Conservation (phyloP, 2,113 vertebrate genomes). For the Nibea albiflora region DNA sequence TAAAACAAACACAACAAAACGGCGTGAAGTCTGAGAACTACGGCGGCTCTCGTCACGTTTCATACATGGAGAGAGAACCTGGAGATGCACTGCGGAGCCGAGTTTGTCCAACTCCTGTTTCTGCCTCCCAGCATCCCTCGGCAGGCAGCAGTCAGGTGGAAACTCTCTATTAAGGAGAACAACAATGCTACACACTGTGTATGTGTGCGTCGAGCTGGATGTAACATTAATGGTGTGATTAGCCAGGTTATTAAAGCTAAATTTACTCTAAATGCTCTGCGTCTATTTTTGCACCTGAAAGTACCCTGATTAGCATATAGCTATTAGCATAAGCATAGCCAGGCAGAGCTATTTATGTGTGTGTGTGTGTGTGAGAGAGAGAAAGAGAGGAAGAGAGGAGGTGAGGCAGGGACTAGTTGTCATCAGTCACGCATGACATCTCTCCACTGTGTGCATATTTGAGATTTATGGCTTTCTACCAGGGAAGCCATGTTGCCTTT, state of each 20-base stretch:
- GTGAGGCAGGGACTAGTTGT: conserved; percentile 36
- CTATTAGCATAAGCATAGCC: conserved; percentile 64
- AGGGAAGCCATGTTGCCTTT: conserved; percentile 53
- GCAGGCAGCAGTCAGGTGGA: conserved; percentile 66
- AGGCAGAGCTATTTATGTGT: conserved; percentile 37
- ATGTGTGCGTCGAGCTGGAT: conserved; percentile 32
- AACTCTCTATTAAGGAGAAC: conserved; percentile 59
- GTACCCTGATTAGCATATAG: conserved; percentile 64
- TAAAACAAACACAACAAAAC: conserved; percentile 81
- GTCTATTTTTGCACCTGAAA: conserved; percentile 72
- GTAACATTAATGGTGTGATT: conserved; percentile 67
- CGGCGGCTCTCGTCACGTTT: conserved; percentile 41
- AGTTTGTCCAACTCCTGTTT: conserved; percentile 64
- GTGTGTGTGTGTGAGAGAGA: neutral
- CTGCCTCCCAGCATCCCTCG: conserved; percentile 67
- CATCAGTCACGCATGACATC: conserved; percentile 58
- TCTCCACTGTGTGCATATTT: conserved; percentile 46
- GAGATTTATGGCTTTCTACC: conserved; percentile 56
- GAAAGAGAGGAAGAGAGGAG: conserved; percentile 7
- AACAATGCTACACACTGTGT: conserved; percentile 30
- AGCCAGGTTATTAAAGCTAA: conserved; percentile 76
- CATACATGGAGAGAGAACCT: conserved; percentile 22
- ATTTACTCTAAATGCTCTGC: conserved; percentile 69
- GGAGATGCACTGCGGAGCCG: conserved; percentile 38
- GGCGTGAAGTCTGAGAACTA: conserved; percentile 46